A percentile compares a stretch with the other conserved stretches of the same genome.
These are phyloP conservation scores for Nezara viridula DNA, from an alignment of 2,888 invertebrate species.

Conservation along the genomic window DNA sequence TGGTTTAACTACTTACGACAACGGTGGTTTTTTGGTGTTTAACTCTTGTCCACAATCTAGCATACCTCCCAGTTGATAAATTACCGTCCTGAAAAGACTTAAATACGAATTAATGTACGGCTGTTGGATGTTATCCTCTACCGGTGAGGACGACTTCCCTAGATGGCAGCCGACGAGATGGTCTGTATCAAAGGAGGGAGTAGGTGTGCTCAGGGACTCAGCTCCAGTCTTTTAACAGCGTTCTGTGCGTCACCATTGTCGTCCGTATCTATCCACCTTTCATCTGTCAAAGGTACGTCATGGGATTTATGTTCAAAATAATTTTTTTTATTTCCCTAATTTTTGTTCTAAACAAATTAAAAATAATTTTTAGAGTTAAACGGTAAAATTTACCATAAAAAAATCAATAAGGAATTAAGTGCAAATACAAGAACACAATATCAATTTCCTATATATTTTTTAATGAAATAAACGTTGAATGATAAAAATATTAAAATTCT, in stretches of 20 bases:
- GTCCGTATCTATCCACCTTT: neutral
- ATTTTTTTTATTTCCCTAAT: neutral
- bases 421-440: too few relatives aligned
- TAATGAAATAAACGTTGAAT: too few relatives aligned
- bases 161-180: slow-evolving; percentile 10
- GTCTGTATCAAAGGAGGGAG: slow-evolving; percentile 23
- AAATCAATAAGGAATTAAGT: neutral
- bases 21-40: neutral
- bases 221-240: slow-evolving; percentile 29
- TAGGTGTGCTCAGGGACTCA: neutral
- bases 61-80: neutral
- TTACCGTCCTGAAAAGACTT: neutral
- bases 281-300: slow-evolving; percentile 42
- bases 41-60: neutral
- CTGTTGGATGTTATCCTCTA: neutral
- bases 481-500: too few relatives aligned
- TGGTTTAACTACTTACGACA: too few relatives aligned
- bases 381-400: neutral
- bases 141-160: slow-evolving; percentile 31
- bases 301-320: neutral
- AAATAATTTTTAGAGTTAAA: neutral
- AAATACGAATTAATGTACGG: neutral
- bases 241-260: slow-evolving; percentile 21
- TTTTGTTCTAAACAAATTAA: neutral
- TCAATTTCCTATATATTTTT: too few relatives aligned